Evolutionary conservation across 2,797 vertebrate species (phyloP).

Genomic region (Valencia hispanica): DNA sequence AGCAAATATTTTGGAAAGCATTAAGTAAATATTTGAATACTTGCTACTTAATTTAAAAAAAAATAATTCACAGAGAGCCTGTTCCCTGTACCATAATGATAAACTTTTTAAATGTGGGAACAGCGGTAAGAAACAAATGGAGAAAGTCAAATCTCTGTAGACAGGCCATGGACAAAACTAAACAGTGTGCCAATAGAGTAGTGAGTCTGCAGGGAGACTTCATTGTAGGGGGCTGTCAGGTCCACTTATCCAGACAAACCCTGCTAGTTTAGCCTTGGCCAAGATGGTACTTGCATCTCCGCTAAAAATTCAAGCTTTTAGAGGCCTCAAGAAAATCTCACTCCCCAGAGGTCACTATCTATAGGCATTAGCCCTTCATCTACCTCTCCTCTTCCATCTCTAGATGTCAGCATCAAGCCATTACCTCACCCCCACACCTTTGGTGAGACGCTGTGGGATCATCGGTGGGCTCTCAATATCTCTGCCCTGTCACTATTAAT

Average conservation of each 20-base stretch:
- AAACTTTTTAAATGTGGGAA: constrained; percentile 24
- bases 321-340: constrained; percentile 65
- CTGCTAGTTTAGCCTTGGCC: constrained; percentile 42
- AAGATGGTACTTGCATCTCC: constrained; percentile 48
- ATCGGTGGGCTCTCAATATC: constrained; percentile 54
- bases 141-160: constrained; percentile 53
- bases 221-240: constrained; percentile 63
- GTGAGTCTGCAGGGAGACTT: constrained; percentile 51
- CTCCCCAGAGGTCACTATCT: constrained; percentile 67
- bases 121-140: constrained; percentile 38
- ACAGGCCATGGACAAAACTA: constrained; percentile 41
- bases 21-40: not conserved
- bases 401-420: constrained; percentile 64
- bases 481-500: constrained; percentile 67
- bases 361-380: constrained; percentile 66
- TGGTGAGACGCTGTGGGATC: constrained; percentile 42
- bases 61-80: not conserved
- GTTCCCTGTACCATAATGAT: not conserved
- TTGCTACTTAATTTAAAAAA: not conserved
- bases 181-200: constrained; percentile 44
- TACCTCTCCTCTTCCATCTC: constrained; percentile 46
- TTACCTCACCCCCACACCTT: constrained; percentile 65
- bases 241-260: constrained; percentile 64
- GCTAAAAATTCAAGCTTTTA: constrained; percentile 67
- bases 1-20: not conserved